Evolutionary conservation across 2,113 vertebrate genomes (phyloP).

Genomic region (Muntiacus muntjak): DNA sequence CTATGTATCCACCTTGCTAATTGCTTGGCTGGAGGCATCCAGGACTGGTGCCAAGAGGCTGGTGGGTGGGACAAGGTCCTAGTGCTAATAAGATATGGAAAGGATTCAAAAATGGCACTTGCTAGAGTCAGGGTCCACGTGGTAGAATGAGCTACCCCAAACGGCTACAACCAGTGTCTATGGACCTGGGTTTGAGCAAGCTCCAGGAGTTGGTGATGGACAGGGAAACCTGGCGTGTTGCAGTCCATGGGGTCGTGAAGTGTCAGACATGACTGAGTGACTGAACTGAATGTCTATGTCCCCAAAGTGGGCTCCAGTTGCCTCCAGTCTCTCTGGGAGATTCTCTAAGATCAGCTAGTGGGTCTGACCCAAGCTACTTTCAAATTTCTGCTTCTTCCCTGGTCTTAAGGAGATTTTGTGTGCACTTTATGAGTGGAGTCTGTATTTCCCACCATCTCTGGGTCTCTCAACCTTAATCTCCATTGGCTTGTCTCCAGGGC

Average conservation of each 20-base stretch:
- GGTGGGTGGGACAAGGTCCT: not conserved
- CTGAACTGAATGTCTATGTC: not conserved
- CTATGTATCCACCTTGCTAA: not conserved
- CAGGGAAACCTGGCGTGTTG: accelerated
- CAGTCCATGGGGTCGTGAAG: not conserved
- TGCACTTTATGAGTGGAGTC: not conserved
- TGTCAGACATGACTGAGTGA: not conserved
- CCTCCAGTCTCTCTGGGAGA: not conserved
- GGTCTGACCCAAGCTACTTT: not conserved
- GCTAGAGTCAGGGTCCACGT: not conserved
- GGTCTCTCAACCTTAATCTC: not conserved
- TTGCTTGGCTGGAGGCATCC: not conserved
- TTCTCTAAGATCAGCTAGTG: not conserved
- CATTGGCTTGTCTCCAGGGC: not conserved
- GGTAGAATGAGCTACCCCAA: not conserved
- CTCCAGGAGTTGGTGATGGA: not conserved
- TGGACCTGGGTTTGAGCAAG: not conserved
- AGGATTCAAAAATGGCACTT: not conserved
- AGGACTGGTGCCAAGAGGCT: not conserved
- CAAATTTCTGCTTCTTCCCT: not conserved
- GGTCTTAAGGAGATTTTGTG: not conserved
- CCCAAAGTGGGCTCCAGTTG: not conserved
- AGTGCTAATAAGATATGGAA: not conserved
- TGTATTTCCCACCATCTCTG: not conserved
- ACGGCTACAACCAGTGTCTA: not conserved